Conservation (phyloP, 2,888 invertebrate genomes). For the Zaprionus obscuricornis region DNA sequence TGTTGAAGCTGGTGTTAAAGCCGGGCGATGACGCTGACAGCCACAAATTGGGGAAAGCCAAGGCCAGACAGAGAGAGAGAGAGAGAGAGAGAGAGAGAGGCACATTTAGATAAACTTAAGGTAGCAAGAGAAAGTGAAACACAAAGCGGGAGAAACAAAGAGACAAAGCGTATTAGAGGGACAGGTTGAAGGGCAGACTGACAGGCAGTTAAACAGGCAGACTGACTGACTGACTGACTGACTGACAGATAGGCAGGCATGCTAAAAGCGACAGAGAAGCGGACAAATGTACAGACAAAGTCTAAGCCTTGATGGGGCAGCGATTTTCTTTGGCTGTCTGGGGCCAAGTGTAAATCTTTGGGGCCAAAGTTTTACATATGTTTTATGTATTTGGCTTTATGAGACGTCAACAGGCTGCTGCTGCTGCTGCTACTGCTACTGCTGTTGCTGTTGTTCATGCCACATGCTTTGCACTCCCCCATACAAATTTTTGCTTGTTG, state of each 20-base stretch:
- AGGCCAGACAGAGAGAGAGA: conserved; percentile 24
- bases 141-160: too few relatives aligned
- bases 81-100: conserved; percentile 22
- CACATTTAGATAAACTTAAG: too few relatives aligned
- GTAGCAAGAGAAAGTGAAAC: too few relatives aligned
- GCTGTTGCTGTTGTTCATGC: conserved; percentile 3
- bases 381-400: conserved; percentile 54
- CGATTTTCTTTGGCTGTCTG: conserved; percentile 12
- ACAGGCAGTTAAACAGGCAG: conserved; percentile 19
- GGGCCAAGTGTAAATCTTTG: conserved; percentile 48
- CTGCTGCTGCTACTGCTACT: conserved; percentile 6
- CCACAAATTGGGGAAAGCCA: conserved; percentile 65
- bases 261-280: background rate
- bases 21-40: conserved; percentile 63
- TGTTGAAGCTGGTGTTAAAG: too few relatives aligned
- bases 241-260: background rate
- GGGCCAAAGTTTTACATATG: conserved; percentile 50
- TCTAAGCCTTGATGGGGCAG: conserved; percentile 39
- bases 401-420: conserved; percentile 47
- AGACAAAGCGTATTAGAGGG: background rate
- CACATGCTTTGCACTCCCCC: too few relatives aligned
- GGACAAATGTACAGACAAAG: conserved; percentile 20
- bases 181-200: background rate
- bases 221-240: background rate
- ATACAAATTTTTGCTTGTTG: too few relatives aligned